Evolutionary conservation across 2,113 vertebrate genomes (phyloP), one percentile per base, ranked within the genome.

Genomic region (Leptocoma aspasia): DNA sequence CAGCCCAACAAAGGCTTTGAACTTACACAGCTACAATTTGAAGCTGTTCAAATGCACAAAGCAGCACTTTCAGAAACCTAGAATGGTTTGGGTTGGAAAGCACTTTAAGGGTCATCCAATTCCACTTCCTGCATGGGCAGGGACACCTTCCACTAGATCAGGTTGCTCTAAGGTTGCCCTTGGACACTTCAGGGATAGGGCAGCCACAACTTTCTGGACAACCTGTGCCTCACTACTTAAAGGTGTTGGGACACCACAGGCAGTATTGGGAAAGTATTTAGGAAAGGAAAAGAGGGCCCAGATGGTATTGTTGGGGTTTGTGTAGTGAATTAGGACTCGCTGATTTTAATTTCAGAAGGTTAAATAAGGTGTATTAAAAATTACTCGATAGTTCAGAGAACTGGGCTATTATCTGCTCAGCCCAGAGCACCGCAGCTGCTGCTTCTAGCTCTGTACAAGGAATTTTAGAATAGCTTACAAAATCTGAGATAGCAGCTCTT

Each of bases 181-280:
- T 7, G 31, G 61, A 45, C 20, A 15, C 39, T 30, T 26, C n/a
- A 76, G 41, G 41, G 26, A 49, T 0, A 26, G 13, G 35, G 54
- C 54, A 49, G 47, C 47, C 61, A 23, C 61, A 61, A 7, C 33
- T 13, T 53, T 39, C 33, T 3, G n/a, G 14, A 15, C 56, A 70
- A 45, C 2, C 9, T 2, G 28, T 1, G 65, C 35, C 64, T 54
- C 47, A 30, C 17, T 10, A 35, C 49, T 1, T 7, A 21, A 1
- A 44, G 42, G 44, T 8, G 30, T 3, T 3, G 39, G 27, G 4
- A 11, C 47, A 73, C 15, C 30, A 33, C n/a, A 59, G 31, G 23
- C 39, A 28, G 56, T 1, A 65, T n/a, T n/a, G n/a, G n/a, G n/a
- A n/a, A n/a, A 77, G 9, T 14, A 13, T 11, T 9, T 9, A 13